Percentiles rank a stretch among this genome's conserved stretches.
These are phyloP conservation scores for Caenorhabditis tropicalis DNA, from an alignment of 1,140 invertebrate species.

Conservation along the genomic window DNA sequence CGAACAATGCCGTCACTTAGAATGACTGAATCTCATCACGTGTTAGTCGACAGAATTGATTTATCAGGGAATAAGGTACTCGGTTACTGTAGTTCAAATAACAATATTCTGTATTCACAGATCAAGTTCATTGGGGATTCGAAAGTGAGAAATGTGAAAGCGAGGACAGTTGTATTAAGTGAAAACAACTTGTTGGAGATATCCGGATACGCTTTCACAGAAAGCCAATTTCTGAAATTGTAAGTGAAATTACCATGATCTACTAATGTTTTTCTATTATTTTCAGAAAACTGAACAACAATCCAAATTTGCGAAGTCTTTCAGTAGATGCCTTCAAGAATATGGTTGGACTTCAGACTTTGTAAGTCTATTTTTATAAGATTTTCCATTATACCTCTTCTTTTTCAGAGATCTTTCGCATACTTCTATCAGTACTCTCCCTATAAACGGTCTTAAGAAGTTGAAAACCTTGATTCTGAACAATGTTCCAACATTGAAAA, in stretches of 20 bases:
- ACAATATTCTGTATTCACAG: background rate
- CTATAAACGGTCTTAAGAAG: constrained; percentile 79
- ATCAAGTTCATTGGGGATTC: constrained; percentile 38
- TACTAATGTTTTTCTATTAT: background rate
- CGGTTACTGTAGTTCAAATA: background rate
- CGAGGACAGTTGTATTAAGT: constrained; percentile 30
- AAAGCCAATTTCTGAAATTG: constrained; percentile 42
- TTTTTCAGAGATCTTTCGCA: constrained; percentile 79
- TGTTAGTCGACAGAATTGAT: constrained; percentile 45
- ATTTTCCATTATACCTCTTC: background rate
- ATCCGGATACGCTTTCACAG: constrained; percentile 44
- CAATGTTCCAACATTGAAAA: constrained; percentile 79
- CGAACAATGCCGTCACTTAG: constrained; percentile 27
- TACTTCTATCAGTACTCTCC: constrained; percentile 80
- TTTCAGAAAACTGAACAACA: constrained; percentile 79
- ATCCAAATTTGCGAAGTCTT: constrained; percentile 76
- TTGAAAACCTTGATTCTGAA: constrained; percentile 80
- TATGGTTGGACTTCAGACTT: constrained; percentile 75
- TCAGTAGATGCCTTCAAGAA: constrained; percentile 79
- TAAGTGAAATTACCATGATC: background rate
- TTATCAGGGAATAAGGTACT: constrained; percentile 47
- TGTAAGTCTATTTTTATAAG: constrained; percentile 76
- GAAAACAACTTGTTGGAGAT: constrained; percentile 40
- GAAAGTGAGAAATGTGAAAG: constrained; percentile 29
- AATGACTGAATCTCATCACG: constrained; percentile 47